phyloP scores from a whole-genome alignment of 2,113 vertebrate genomes.

The Oncorhynchus gorbuscha region DNA sequence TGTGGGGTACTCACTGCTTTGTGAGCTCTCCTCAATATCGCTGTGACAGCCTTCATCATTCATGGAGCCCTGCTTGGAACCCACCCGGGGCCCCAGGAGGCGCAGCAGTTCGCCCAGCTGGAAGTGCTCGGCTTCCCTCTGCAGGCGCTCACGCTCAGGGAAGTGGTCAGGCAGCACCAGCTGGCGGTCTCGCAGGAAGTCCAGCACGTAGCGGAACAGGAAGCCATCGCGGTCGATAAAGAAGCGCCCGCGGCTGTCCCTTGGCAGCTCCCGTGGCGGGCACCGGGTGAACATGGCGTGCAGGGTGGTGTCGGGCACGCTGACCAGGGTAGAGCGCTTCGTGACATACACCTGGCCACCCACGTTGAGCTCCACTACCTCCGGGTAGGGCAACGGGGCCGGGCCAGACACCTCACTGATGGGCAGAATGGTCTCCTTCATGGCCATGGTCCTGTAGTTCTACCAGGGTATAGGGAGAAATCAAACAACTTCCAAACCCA shows the following conservation, averaged over 20 bases:
- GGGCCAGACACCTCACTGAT: constrained; percentile 84
- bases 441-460: constrained; percentile 72
- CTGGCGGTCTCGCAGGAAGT: constrained; percentile 85
- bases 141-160: constrained; percentile 85
- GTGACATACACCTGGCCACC: constrained; percentile 90
- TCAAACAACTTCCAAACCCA: neutral
- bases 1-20: constrained; percentile 72
- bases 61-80: constrained; percentile 80
- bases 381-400: constrained; percentile 67
- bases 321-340: constrained; percentile 83
- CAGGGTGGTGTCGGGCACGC: constrained; percentile 83
- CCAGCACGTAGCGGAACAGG: constrained; percentile 88
- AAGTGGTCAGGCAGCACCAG: constrained; percentile 87
- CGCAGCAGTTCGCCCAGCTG: constrained; percentile 82
- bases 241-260: constrained; percentile 86
- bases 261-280: constrained; percentile 76
- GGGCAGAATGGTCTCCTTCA: constrained; percentile 85
- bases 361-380: constrained; percentile 88
- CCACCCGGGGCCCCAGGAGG: constrained; percentile 79
- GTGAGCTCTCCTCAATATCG: constrained; percentile 83
- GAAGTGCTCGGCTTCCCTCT: constrained; percentile 85
- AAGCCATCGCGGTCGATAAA: constrained; percentile 90
- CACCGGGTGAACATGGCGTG: constrained; percentile 81
- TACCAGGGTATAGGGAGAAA: neutral
- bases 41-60: constrained; percentile 87